Evolutionary conservation across 2,888 invertebrate genomes (phyloP).

Genomic region (Oligia strigilis): DNA sequence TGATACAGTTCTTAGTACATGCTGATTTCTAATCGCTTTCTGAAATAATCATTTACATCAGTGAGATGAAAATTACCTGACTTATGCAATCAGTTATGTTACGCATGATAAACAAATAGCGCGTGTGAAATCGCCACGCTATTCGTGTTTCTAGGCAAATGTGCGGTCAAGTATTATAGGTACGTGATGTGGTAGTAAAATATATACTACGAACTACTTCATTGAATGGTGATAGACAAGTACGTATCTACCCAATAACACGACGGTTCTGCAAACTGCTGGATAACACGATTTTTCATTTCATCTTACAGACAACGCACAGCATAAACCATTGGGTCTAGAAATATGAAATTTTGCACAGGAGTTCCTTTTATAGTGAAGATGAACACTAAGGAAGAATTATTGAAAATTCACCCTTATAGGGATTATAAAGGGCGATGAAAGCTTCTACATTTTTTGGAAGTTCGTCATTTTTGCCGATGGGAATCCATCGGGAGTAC

Average conservation of each 20-base stretch:
- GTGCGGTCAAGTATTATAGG: background rate
- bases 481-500: background rate
- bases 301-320: background rate
- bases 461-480: background rate
- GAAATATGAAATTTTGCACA: background rate
- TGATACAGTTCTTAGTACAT: background rate
- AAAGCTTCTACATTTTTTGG: background rate
- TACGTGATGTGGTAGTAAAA: background rate
- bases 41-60: background rate
- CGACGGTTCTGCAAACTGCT: no score
- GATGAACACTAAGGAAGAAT: background rate
- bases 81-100: slow-evolving; percentile 24
- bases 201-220: background rate
- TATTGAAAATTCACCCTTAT: background rate
- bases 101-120: slow-evolving; percentile 27
- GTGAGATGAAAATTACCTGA: background rate
- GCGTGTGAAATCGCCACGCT: slow-evolving; percentile 9
- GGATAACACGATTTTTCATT: background rate
- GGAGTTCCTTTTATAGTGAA: background rate
- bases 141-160: slow-evolving; percentile 12
- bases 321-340: background rate
- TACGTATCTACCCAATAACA: background rate
- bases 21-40: background rate
- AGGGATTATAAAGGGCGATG: background rate
- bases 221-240: background rate